A percentile compares a stretch with the other conserved stretches of the same genome.
Conservation (phyloP, 2,797 vertebrate species). For the Peromyscus nudipes region DNA sequence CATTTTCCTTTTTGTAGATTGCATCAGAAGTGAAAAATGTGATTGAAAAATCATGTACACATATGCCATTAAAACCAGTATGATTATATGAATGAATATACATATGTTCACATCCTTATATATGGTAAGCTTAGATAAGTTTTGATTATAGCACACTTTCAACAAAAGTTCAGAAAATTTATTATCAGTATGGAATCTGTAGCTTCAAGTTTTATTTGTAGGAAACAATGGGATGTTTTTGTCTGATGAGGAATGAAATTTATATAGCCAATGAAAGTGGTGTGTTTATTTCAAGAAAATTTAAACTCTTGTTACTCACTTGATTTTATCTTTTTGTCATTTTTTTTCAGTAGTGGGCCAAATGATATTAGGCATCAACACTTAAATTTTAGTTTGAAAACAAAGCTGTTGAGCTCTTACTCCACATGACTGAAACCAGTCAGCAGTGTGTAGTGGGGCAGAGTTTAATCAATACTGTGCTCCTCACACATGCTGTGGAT, state of each 20-base stretch:
- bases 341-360: neutral
- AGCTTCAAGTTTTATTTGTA: slow-evolving; percentile 25
- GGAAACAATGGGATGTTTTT: slow-evolving; percentile 34
- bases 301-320: neutral
- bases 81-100: slow-evolving; percentile 34
- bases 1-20: neutral
- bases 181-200: slow-evolving; percentile 15
- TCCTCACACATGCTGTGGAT: neutral
- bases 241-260: neutral
- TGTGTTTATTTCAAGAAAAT: slow-evolving; percentile 40
- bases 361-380: neutral
- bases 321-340: neutral
- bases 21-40: neutral
- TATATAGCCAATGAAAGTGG: slow-evolving; percentile 29
- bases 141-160: slow-evolving; percentile 56
- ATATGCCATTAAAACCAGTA: slow-evolving; percentile 53
- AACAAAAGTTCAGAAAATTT: slow-evolving; percentile 56
- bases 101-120: slow-evolving; percentile 44
- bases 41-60: slow-evolving; percentile 32
- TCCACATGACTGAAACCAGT: neutral
- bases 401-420: neutral
- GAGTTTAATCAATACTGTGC: neutral
- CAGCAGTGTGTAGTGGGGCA: neutral
- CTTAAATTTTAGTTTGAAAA: slow-evolving; percentile 61
- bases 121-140: slow-evolving; percentile 33